Conservation (phyloP, 2,113 vertebrate species). For the Petromus typicus region DNA sequence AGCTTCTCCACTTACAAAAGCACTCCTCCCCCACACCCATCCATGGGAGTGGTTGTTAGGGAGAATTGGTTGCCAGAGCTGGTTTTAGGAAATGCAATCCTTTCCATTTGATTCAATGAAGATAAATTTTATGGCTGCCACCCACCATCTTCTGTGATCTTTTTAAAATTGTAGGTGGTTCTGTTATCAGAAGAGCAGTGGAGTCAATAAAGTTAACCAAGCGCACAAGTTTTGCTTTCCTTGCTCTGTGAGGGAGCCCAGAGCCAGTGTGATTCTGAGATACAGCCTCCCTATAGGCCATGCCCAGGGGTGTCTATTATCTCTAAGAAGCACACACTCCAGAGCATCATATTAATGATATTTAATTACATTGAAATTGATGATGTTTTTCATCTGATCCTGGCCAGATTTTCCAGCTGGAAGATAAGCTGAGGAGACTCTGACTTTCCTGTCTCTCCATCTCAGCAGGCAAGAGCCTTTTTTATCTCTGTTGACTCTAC, state of each 20-base stretch:
- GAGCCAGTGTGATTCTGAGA: constrained; percentile 72
- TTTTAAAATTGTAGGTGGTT: constrained; percentile 32
- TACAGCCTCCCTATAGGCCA: constrained; percentile 78
- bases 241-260: neutral
- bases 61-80: neutral
- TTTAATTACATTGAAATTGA: constrained; percentile 87
- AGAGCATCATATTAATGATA: constrained; percentile 86
- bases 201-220: constrained; percentile 79
- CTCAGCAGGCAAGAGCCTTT: constrained; percentile 62
- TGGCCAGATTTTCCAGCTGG: constrained; percentile 78
- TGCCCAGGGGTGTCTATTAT: constrained; percentile 82
- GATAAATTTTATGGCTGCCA: constrained; percentile 64
- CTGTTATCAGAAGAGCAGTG: neutral
- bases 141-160: constrained; percentile 55
- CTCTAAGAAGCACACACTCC: constrained; percentile 81
- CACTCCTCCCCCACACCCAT: neutral
- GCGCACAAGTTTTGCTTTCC: constrained; percentile 68
- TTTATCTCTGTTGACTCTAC: constrained; percentile 64
- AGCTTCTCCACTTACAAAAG: neutral
- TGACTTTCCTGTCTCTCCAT: constrained; percentile 70
- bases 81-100: constrained; percentile 53
- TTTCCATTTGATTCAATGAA: constrained; percentile 42
- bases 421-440: constrained; percentile 75
- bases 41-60: neutral
- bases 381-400: constrained; percentile 83